These are phyloP conservation scores for Neotoma lepida DNA, from an alignment of 2,113 vertebrate genomes.

Conservation along the genomic window DNA sequence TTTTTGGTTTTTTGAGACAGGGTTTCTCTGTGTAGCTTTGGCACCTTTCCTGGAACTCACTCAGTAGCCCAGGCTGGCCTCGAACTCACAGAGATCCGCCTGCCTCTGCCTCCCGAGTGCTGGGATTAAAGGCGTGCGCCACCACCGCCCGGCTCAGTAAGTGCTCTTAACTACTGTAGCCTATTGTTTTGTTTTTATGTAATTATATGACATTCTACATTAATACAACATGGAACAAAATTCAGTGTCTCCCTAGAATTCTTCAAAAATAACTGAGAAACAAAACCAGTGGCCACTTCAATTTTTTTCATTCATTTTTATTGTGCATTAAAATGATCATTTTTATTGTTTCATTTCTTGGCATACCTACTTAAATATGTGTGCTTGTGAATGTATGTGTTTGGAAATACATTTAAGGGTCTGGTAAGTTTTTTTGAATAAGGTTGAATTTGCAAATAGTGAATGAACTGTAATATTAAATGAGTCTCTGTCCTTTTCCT, in stretches of 20 bases:
- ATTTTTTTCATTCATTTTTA: neutral
- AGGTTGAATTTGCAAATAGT: constrained; percentile 37
- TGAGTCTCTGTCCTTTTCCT: neutral
- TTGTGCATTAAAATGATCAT: neutral
- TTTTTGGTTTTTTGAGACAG: too few species aligned
- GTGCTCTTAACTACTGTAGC: neutral
- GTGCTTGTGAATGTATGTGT: neutral
- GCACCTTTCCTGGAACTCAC: too few species aligned
- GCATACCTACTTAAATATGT: neutral
- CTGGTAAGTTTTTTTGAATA: neutral
- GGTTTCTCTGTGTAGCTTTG: too few species aligned
- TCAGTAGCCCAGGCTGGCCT: too few species aligned
- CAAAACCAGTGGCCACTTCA: neutral
- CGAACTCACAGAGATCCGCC: too few species aligned
- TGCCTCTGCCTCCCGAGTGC: too few species aligned
- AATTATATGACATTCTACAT: neutral
- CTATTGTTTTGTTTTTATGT: too few species aligned
- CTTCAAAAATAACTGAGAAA: neutral
- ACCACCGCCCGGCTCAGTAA: too few species aligned
- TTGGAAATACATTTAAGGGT: neutral
- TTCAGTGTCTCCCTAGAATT: neutral
- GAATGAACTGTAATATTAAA: constrained; percentile 26
- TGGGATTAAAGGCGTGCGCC: too few species aligned
- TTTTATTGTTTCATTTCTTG: neutral
- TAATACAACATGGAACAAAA: neutral